Conservation (phyloP, 2,113 vertebrate genomes). For the Calidris pugnax region DNA sequence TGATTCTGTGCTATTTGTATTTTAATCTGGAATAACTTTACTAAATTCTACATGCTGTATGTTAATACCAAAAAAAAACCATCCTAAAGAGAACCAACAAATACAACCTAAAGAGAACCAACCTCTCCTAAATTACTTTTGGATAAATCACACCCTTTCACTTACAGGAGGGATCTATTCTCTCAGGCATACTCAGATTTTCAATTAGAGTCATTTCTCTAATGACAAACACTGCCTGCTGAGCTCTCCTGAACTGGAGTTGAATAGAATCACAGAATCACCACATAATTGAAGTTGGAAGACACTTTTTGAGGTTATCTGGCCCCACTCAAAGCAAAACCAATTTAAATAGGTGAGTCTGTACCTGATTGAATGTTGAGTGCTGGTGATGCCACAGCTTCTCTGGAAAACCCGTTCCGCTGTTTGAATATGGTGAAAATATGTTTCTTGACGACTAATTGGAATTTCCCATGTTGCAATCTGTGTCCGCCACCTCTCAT, state of each 20-base stretch:
- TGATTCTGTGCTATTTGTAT: not conserved
- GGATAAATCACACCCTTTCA: not conserved
- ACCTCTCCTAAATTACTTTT: not conserved
- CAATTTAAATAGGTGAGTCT: not conserved
- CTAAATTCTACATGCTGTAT: not conserved
- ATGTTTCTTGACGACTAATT: not conserved
- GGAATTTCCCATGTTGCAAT: not conserved
- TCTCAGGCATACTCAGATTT: not conserved
- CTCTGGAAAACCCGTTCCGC: not conserved
- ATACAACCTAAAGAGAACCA: not conserved
- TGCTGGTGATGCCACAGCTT: not conserved
- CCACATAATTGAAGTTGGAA: not conserved
- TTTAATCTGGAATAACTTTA: not conserved
- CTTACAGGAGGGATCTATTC: not conserved
- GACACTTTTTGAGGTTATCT: not conserved
- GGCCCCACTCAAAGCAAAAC: not conserved
- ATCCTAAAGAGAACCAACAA: not conserved
- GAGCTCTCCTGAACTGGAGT: not conserved
- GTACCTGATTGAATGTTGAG: not conserved
- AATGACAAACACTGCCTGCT: not conserved
- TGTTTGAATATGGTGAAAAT: not conserved
- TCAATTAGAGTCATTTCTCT: not conserved
- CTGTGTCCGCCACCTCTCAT: not conserved
- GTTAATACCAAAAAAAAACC: not conserved
- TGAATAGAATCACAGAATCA: not conserved